Evolutionary conservation across 1,140 invertebrate species (phyloP).

Genomic region (Drosophila orena): DNA sequence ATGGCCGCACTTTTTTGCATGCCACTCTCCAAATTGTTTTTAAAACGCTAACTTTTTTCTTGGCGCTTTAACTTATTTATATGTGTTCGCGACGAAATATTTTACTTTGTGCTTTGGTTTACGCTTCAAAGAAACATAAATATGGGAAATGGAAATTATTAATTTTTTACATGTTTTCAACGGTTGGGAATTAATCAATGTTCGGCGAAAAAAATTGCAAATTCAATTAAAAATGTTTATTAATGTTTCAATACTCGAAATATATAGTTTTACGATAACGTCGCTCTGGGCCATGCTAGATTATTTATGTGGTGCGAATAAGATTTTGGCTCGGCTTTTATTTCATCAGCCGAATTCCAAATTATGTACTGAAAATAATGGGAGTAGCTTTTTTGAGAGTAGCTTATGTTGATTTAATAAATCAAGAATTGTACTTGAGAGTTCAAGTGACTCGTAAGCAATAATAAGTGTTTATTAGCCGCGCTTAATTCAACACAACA

Average conservation of each 20-base stretch:
- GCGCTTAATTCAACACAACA: background rate
- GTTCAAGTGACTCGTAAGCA: too few relatives aligned
- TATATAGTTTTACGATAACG: constrained; percentile 30
- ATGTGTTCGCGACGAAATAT: constrained; percentile 51
- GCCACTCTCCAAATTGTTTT: constrained; percentile 70
- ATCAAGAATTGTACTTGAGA: background rate
- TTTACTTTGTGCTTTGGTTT: constrained; percentile 67
- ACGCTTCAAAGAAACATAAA: constrained; percentile 73
- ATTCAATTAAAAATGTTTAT: constrained; percentile 52
- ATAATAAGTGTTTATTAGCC: too few relatives aligned
- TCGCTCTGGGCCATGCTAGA: constrained; percentile 26
- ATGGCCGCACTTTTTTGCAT: constrained; percentile 50
- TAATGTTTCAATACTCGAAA: constrained; percentile 49
- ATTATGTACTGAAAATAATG: background rate
- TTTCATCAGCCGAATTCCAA: constrained; percentile 8
- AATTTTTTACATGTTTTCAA: constrained; percentile 43
- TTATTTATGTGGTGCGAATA: constrained; percentile 40
- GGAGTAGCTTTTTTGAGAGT: background rate
- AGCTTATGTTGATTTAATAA: background rate
- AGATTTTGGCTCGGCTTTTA: constrained; percentile 1
- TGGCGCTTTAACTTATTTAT: constrained; percentile 62
- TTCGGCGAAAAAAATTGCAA: constrained; percentile 20
- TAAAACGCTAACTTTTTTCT: constrained; percentile 64
- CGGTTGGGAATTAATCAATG: constrained; percentile 51
- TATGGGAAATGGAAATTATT: constrained; percentile 61